phyloP scores from a whole-genome alignment of 2,113 vertebrate species.

The Microtus pennsylvanicus region DNA sequence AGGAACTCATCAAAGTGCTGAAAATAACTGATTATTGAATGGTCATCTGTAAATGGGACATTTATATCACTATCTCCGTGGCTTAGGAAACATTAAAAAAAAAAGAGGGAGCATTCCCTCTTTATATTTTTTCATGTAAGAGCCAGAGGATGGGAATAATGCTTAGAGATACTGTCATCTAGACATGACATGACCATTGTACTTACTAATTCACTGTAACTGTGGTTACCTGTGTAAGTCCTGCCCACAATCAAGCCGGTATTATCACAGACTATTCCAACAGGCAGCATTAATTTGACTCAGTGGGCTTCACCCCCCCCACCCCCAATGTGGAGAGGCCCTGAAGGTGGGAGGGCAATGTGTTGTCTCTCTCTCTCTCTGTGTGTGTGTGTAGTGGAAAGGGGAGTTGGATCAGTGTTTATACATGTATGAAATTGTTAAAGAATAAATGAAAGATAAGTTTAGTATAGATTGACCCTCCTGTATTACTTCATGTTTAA shows the following conservation, averaged over 20 bases:
- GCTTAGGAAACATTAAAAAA: neutral
- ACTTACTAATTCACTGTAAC: neutral
- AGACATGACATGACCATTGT: neutral
- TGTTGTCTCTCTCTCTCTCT: neutral
- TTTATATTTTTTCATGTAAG: neutral
- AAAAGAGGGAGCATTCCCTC: neutral
- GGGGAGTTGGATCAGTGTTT: neutral
- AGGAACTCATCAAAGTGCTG: neutral
- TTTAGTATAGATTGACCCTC: neutral
- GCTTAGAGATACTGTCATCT: neutral
- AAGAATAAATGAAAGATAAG: neutral
- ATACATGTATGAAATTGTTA: neutral
- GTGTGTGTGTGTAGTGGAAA: neutral
- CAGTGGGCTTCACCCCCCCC: neutral
- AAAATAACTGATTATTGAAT: neutral
- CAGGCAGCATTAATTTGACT: neutral
- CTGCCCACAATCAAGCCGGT: neutral
- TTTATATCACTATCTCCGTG: neutral
- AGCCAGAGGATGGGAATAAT: neutral
- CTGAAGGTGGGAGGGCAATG: neutral
- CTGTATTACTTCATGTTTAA: neutral
- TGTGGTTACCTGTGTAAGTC: neutral
- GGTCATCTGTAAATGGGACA: neutral
- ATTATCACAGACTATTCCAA: neutral
- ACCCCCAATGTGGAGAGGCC: neutral